Percentiles rank a stretch among this genome's conserved stretches.
These are phyloP conservation scores for Nomada ruficornis DNA, from an alignment of 2,888 invertebrate species.

Conservation along the genomic window DNA sequence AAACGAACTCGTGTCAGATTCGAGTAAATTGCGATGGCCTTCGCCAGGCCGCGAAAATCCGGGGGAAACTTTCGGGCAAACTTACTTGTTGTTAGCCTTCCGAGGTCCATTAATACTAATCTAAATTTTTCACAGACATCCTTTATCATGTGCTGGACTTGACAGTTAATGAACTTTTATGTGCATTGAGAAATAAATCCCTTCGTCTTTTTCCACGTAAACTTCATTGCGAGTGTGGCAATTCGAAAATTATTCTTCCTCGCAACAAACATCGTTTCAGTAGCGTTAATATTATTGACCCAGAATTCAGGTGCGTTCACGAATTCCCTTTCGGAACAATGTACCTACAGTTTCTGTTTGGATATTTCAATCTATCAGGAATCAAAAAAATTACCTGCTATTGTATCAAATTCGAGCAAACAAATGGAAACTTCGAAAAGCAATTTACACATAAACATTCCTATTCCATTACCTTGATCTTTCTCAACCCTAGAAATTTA, in stretches of 20 bases:
- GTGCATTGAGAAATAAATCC: slow-evolving; percentile 13
- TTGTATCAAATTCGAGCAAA: too few relatives aligned
- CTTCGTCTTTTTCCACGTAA: neutral
- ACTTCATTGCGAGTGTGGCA: neutral
- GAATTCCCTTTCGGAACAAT: too few relatives aligned
- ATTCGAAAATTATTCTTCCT: neutral
- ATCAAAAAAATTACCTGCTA: too few relatives aligned
- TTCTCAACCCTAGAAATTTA: too few relatives aligned
- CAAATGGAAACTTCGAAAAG: too few relatives aligned
- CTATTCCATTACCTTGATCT: too few relatives aligned
- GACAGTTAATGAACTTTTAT: slow-evolving; percentile 47
- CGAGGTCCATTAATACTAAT: slow-evolving; percentile 48
- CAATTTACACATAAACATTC: too few relatives aligned
- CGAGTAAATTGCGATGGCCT: neutral
- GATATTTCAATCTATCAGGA: too few relatives aligned
- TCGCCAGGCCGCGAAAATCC: neutral
- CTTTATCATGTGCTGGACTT: slow-evolving; percentile 39
- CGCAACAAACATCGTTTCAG: too few relatives aligned
- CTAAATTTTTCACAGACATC: slow-evolving; percentile 52
- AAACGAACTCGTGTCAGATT: slow-evolving; percentile 1
- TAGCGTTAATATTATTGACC: too few relatives aligned
- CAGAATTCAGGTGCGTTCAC: too few relatives aligned
- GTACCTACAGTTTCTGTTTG: too few relatives aligned
- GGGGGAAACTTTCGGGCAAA: slow-evolving; percentile 11
- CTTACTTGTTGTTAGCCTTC: slow-evolving; percentile 2